These are phyloP conservation scores for Rhopalosiphum maidis DNA, from an alignment of 1,140 invertebrate genomes.

Conservation along the genomic window DNA sequence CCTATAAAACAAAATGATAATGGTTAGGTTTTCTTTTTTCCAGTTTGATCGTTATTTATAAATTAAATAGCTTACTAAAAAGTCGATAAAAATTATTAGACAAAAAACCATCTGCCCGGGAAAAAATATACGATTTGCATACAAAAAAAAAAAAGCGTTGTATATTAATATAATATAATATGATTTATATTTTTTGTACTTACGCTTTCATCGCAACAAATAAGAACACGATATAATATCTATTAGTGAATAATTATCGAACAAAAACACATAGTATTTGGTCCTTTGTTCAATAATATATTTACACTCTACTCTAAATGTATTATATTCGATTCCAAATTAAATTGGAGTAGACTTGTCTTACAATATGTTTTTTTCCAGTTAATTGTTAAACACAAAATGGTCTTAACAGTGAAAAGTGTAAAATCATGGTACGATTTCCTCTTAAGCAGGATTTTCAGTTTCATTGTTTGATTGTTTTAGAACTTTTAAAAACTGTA, in stretches of 20 bases:
- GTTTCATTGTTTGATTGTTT: neutral
- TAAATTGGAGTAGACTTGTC: neutral
- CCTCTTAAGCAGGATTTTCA: neutral
- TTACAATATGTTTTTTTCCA: neutral
- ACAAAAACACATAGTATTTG: neutral
- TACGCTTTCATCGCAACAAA: neutral
- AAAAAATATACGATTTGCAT: neutral
- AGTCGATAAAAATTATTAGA: neutral
- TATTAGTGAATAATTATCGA: neutral
- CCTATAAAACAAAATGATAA: neutral
- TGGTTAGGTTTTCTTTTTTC: neutral
- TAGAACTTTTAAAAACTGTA: conserved; percentile 10
- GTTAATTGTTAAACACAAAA: neutral
- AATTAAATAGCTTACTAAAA: neutral
- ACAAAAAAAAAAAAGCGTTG: neutral
- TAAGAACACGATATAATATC: neutral
- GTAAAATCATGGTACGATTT: neutral
- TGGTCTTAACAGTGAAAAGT: neutral
- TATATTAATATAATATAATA: neutral
- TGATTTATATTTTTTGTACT: neutral
- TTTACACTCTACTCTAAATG: too few species aligned
- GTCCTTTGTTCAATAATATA: neutral
- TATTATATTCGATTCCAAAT: neutral
- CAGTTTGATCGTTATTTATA: neutral
- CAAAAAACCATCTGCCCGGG: neutral